These are phyloP conservation scores for Chrysocyon brachyurus DNA, from an alignment of 2,797 vertebrate genomes.

Conservation along the genomic window DNA sequence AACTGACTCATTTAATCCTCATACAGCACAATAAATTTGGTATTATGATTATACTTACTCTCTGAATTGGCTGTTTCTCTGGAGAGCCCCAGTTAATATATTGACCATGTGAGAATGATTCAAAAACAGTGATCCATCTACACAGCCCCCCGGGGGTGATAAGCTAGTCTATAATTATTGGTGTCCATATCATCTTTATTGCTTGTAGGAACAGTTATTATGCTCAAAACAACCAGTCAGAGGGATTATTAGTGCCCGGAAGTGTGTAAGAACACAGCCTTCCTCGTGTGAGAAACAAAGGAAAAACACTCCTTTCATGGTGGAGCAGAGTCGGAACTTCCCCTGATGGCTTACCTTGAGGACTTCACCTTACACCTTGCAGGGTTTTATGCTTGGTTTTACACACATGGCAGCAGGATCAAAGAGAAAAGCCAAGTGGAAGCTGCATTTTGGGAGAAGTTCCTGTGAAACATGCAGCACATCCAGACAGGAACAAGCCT, in stretches of 20 bases:
- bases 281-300: not conserved
- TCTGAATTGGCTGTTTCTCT: not conserved
- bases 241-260: not conserved
- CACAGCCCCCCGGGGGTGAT: not conserved
- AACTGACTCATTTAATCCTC: slow-evolving; percentile 21
- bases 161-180: not conserved
- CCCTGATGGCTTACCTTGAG: not conserved
- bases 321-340: not conserved
- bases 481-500: not conserved
- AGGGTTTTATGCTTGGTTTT: not conserved
- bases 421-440: not conserved
- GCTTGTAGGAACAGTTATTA: not conserved
- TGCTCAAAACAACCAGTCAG: not conserved
- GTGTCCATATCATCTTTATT: not conserved
- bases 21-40: not conserved
- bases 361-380: not conserved
- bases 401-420: not conserved
- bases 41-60: not conserved
- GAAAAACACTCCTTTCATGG: not conserved
- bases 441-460: not conserved
- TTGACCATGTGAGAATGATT: not conserved
- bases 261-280: not conserved
- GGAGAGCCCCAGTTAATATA: not conserved
- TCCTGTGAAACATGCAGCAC: not conserved
- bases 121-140: too few relatives aligned